phyloP scores from a whole-genome alignment of 2,113 vertebrate species.

The Cephalophus harveyi region DNA sequence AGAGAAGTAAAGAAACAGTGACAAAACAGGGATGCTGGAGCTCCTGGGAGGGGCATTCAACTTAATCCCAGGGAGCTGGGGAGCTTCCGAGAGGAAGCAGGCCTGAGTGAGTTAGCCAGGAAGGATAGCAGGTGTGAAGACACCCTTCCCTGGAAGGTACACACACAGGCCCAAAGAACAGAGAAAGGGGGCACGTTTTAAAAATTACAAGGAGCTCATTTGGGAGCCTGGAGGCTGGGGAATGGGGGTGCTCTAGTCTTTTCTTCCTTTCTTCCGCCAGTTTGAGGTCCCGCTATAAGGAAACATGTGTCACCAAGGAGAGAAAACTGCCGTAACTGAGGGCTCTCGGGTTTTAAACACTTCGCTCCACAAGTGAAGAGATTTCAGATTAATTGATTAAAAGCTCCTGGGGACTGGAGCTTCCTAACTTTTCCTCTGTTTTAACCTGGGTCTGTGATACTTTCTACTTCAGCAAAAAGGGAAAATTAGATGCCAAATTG shows the following conservation, averaged over 20 bases:
- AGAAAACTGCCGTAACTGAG: not conserved
- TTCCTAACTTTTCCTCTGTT: not conserved
- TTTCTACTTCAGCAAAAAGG: not conserved
- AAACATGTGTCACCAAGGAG: not conserved
- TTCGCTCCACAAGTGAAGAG: not conserved
- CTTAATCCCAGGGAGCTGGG: not conserved
- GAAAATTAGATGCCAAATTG: not conserved
- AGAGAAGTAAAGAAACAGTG: not conserved
- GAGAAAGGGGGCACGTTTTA: not conserved
- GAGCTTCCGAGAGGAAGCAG: not conserved
- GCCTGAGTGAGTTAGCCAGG: not conserved
- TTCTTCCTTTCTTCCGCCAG: not conserved
- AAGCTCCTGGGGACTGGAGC: not conserved
- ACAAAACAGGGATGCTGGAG: not conserved
- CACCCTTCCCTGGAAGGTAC: too few species aligned
- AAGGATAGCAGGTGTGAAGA: rapidly evolving
- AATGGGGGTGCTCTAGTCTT: not conserved
- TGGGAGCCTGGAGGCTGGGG: not conserved
- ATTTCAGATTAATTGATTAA: not conserved
- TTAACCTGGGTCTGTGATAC: not conserved
- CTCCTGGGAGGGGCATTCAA: not conserved
- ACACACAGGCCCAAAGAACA: not conserved
- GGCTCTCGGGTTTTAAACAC: not conserved
- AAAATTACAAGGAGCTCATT: not conserved
- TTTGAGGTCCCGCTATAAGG: not conserved